A percentile compares a stretch with the other conserved stretches of the same genome.
phyloP scores from a whole-genome alignment of 2,797 vertebrate genomes.

The Brachyrhaphis roseni region DNA sequence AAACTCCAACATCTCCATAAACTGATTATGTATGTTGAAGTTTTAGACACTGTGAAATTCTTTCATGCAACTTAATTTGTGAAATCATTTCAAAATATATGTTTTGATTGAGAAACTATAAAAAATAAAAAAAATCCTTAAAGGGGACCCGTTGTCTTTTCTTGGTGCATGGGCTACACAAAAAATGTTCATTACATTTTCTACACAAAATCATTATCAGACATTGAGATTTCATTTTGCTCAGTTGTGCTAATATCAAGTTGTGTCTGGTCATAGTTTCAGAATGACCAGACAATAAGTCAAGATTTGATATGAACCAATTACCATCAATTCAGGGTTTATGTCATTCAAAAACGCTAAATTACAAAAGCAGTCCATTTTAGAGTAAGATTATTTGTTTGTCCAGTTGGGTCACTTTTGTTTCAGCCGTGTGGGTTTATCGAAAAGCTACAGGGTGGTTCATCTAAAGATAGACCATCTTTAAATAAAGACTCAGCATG shows the following conservation, averaged over 20 bases:
- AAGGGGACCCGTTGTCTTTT: too few species aligned
- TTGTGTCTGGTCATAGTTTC: too few species aligned
- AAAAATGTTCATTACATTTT: too few species aligned
- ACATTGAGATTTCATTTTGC: too few species aligned
- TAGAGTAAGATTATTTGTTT: neutral
- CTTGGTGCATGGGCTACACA: too few species aligned
- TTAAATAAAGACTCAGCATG: constrained; percentile 38
- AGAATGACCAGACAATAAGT: constrained; percentile 5
- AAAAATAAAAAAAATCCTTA: too few species aligned
- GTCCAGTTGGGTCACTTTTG: constrained; percentile 12
- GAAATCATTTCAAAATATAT: neutral
- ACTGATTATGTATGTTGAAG: neutral
- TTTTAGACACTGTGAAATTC: neutral
- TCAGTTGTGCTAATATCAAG: too few species aligned
- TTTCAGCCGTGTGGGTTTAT: constrained; percentile 11
- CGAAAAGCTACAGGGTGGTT: constrained; percentile 1
- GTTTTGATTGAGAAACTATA: neutral
- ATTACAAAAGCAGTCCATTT: neutral
- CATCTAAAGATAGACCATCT: constrained; percentile 45
- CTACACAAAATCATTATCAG: too few species aligned
- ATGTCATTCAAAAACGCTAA: neutral
- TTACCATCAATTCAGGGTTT: neutral
- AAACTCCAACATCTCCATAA: neutral
- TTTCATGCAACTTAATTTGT: neutral
- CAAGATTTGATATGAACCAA: constrained; percentile 9